phyloP scores from a whole-genome alignment of 2,797 vertebrate species.

The Melanotaenia maccullochi region DNA sequence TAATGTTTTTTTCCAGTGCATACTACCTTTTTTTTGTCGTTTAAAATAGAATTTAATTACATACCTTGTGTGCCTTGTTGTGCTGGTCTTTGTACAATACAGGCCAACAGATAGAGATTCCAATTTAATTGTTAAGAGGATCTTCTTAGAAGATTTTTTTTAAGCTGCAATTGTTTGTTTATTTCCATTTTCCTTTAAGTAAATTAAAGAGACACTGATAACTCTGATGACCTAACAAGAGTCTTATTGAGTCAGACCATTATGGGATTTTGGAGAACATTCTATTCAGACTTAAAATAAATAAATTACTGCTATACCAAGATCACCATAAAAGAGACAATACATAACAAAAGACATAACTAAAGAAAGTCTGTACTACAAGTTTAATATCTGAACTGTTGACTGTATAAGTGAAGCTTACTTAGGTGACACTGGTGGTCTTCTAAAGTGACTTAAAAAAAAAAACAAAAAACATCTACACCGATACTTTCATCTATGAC shows the following conservation, averaged over 20 bases:
- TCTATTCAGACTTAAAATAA: neutral
- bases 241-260: conserved; percentile 25
- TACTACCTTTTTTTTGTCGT: conserved; percentile 2
- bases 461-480: neutral
- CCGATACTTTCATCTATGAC: neutral
- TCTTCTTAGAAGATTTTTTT: conserved; percentile 47
- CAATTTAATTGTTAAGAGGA: conserved; percentile 44
- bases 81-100: conserved; percentile 61
- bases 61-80: conserved; percentile 58
- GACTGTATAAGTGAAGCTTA: neutral
- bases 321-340: neutral
- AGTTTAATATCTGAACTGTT: neutral
- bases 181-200: conserved; percentile 61
- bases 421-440: neutral
- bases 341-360: neutral
- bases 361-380: neutral
- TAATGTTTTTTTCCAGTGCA: conserved; percentile 3
- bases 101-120: conserved; percentile 43
- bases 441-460: neutral
- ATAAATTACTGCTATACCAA: neutral
- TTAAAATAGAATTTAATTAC: conserved; percentile 9
- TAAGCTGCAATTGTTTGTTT: conserved; percentile 51
- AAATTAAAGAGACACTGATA: conserved; percentile 77
- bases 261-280: neutral
- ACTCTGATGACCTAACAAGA: conserved; percentile 32